These are phyloP conservation scores for Scaptodrosophila lebanonensis DNA, from an alignment of 1,140 invertebrate species.

Conservation along the genomic window DNA sequence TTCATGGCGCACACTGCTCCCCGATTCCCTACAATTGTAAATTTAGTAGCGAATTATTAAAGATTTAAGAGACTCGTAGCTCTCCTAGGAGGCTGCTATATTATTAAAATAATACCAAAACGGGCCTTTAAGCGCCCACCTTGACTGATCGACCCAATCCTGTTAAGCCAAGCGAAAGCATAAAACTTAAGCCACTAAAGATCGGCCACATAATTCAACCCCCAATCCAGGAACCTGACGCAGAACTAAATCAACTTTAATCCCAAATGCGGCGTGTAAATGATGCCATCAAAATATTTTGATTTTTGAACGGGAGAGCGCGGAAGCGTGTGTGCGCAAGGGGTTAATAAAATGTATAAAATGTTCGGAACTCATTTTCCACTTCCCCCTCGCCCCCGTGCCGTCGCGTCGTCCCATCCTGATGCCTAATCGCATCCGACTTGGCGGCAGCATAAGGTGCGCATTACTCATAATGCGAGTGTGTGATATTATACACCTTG, in stretches of 20 bases:
- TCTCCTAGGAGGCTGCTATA: no score
- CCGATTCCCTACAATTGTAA: no score
- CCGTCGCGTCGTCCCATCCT: slow-evolving; percentile 5
- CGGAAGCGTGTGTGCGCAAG: slow-evolving; percentile 38
- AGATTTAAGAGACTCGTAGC: no score
- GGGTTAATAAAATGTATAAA: slow-evolving; percentile 66
- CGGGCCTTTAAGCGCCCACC: background rate
- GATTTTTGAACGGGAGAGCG: slow-evolving; percentile 44
- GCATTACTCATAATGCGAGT: slow-evolving; percentile 72
- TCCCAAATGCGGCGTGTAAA: slow-evolving; percentile 72
- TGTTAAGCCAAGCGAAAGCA: slow-evolving; percentile 56
- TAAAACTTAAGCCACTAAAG: slow-evolving; percentile 32
- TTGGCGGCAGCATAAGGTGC: slow-evolving; percentile 73
- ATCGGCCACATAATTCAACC: slow-evolving; percentile 31
- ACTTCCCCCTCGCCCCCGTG: slow-evolving; percentile 1
- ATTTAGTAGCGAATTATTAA: no score
- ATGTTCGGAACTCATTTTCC: slow-evolving; percentile 33
- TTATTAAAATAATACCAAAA: background rate
- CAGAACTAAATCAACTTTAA: slow-evolving; percentile 52
- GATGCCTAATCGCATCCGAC: slow-evolving; percentile 61
- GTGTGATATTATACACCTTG: slow-evolving; percentile 49
- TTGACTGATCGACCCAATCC: slow-evolving; percentile 10
- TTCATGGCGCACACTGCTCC: no score
- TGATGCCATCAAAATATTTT: slow-evolving; percentile 75
- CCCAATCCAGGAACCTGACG: slow-evolving; percentile 8